A percentile compares a stretch with the other conserved stretches of the same genome.
Evolutionary conservation across 2,113 vertebrate genomes (phyloP).

Genomic region (Mionectes macconnelli): DNA sequence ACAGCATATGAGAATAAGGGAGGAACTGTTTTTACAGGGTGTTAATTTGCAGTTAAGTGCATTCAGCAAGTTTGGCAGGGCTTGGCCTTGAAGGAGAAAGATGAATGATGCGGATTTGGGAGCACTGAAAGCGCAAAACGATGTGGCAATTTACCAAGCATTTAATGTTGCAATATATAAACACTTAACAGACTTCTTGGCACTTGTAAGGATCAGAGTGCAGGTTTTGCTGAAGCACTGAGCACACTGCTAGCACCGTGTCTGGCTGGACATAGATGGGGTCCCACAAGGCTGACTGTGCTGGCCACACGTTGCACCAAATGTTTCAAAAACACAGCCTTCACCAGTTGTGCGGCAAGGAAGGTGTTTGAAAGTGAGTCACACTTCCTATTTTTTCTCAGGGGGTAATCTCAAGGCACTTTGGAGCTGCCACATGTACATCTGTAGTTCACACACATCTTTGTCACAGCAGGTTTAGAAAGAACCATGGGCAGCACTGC

Average conservation of each 20-base stretch:
- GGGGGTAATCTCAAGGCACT: not conserved
- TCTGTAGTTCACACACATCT: not conserved
- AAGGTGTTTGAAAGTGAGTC: not conserved
- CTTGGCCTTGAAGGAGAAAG: constrained; percentile 22
- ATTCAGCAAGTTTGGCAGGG: not conserved
- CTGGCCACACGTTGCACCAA: not conserved
- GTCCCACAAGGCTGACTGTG: not conserved
- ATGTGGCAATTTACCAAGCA: constrained; percentile 32
- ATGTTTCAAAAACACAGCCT: not conserved
- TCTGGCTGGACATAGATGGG: not conserved
- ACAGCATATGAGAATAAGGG: not conserved
- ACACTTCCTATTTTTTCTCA: not conserved
- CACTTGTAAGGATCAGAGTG: not conserved
- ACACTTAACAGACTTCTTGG: constrained; percentile 7
- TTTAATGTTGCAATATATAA: constrained; percentile 30
- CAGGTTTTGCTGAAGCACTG: not conserved
- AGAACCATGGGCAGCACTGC: not conserved
- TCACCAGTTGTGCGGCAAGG: not conserved
- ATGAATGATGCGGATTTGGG: not conserved
- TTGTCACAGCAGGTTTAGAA: not conserved
- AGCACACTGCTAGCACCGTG: not conserved
- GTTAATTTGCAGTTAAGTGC: constrained; percentile 41
- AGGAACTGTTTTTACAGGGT: constrained; percentile 12
- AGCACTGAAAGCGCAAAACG: not conserved
- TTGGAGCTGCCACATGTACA: not conserved